A percentile compares a stretch with the other conserved stretches of the same genome.
Evolutionary conservation across 1,140 invertebrate species (phyloP).

Genomic region (Nylanderia fulva): DNA sequence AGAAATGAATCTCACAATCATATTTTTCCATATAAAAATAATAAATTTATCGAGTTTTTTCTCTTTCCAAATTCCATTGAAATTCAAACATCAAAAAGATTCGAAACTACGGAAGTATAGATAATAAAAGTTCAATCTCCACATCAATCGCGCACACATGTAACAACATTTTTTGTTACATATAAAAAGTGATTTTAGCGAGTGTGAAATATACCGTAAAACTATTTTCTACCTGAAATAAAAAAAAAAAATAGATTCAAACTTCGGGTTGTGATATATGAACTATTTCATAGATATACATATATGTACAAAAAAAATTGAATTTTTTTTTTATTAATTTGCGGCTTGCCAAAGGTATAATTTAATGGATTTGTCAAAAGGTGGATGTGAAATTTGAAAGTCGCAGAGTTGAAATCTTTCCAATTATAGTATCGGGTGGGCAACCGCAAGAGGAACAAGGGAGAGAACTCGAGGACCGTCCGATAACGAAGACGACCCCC

Average conservation of each 20-base stretch:
- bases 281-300: not conserved
- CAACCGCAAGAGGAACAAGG: too few relatives aligned
- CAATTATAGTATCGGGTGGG: too few relatives aligned
- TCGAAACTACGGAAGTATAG: not conserved
- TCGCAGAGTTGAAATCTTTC: not conserved
- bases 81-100: not conserved
- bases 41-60: not conserved
- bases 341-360: not conserved
- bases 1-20: not conserved
- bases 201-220: not conserved
- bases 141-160: too few relatives aligned
- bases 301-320: not conserved
- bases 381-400: not conserved
- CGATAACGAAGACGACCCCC: conserved; percentile 47
- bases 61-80: not conserved
- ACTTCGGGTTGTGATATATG: not conserved
- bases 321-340: not conserved
- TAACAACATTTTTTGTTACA: not conserved
- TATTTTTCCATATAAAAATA: not conserved
- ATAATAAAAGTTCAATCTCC: not conserved
- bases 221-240: not conserved
- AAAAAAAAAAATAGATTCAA: not conserved
- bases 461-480: conserved; percentile 48
- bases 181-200: not conserved
- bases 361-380: not conserved